These are phyloP conservation scores for Tiaroga cobitis DNA, from an alignment of 2,797 vertebrate species.

Conservation along the genomic window DNA sequence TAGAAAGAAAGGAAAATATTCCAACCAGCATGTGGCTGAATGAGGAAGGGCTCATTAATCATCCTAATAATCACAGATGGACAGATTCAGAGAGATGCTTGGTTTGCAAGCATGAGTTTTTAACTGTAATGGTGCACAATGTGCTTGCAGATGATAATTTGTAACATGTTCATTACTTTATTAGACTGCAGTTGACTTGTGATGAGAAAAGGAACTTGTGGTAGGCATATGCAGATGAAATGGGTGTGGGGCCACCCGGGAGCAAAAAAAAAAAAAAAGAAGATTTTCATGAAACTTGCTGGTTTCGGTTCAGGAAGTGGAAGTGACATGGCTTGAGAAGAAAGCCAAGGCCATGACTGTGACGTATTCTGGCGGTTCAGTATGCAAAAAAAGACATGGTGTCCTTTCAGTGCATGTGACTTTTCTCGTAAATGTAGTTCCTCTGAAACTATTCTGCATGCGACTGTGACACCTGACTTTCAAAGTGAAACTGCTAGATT, in stretches of 20 bases:
- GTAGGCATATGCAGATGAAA: conserved; percentile 22
- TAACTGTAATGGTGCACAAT: conserved; percentile 29
- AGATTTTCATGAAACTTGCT: conserved; percentile 23
- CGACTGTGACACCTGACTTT: not conserved
- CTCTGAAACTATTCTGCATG: conserved; percentile 25
- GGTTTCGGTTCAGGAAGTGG: conserved; percentile 41
- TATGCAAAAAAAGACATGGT: conserved; percentile 13
- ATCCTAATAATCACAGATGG: conserved; percentile 51
- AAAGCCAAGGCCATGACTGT: conserved; percentile 28
- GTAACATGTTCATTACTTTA: conserved; percentile 41
- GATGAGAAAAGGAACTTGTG: conserved; percentile 32
- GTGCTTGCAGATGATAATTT: conserved; percentile 38
- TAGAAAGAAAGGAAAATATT: conserved; percentile 37
- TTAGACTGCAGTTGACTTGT: conserved; percentile 1
- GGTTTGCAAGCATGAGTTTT: conserved; percentile 44
- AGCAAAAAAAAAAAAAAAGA: not conserved
- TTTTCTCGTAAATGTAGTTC: conserved; percentile 36
- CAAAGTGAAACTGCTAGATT: not conserved
- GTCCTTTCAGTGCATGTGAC: conserved; percentile 35
- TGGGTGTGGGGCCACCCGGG: conserved; percentile 47
- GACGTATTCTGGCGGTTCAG: conserved; percentile 10
- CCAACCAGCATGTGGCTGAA: conserved; percentile 39
- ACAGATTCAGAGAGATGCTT: conserved; percentile 45
- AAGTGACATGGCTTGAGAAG: conserved; percentile 49
- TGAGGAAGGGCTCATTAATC: conserved; percentile 41